Base-by-base conservation (phyloP, 2,113 vertebrate genomes). In the Petrocephalus microphthalmus region DNA sequence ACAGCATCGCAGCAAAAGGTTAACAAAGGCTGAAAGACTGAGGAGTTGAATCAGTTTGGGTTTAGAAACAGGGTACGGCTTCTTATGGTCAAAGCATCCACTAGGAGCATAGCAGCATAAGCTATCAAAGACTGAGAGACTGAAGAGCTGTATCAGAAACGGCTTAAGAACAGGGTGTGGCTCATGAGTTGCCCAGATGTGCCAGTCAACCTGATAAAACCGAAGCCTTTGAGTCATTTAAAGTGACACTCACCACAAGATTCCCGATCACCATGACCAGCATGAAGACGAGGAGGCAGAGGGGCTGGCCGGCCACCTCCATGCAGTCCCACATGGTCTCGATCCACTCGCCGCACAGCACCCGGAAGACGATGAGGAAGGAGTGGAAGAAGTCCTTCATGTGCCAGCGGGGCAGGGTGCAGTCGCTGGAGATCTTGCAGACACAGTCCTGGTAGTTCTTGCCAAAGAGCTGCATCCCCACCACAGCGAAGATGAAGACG, bases 311-410 rank as follows among this genome's bases (percentile, higher is more conserved):
- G 0, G 96, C 95, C 0, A 98, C 97, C 45, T 97, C 93, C 98
- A 99, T 98, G 92, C 98, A 99, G 85, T 95, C 95, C 98, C 98
- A 99, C 98, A 99, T 98, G 92, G 98, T 99, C 91, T 99, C 97
- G 0, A 99, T 99, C 98, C 98, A 99, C 93, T 99, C 98, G 13
- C 98, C 98, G 0, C 97, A 99, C 78, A 99, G 94, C 42, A 99
- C 97, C 52, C 98, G 95, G 93, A 98, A 99, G 85, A 99, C 57
- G 5, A 99, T 91, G 8, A 99, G 97, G 93, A 99, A 98, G 0
- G 97, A 97, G 92, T 99, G 98, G 93, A 97, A 98, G 91, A 99
- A 98, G 92, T 99, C 98, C n/a, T 93, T 91, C 97, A 99, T 98
- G 93, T 99, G 98, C 98, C 98, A 99, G 17, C 98, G 97, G 0